Evolutionary conservation across 2,113 vertebrate genomes (phyloP).

Genomic region (Thymallus thymallus): DNA sequence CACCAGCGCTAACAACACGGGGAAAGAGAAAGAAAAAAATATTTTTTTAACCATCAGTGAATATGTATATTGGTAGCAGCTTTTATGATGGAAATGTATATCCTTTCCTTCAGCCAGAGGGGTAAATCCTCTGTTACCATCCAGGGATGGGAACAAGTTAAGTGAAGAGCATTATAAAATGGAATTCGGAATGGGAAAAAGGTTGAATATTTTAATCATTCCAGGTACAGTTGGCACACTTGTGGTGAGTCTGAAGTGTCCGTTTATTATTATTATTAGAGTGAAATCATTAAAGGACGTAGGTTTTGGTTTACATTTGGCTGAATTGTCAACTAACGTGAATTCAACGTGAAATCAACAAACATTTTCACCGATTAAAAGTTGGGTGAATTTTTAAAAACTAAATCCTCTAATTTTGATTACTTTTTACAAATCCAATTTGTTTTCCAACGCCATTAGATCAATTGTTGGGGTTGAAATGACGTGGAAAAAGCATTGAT

Average conservation of each 20-base stretch:
- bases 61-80: constrained; percentile 18
- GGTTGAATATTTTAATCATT: constrained; percentile 42
- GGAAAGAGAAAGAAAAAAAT: background rate
- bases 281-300: constrained; percentile 22
- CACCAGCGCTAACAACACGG: background rate
- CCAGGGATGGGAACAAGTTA: constrained; percentile 17
- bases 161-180: constrained; percentile 18
- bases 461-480: too few relatives aligned
- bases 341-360: too few relatives aligned
- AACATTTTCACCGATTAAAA: too few relatives aligned
- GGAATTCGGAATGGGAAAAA: background rate
- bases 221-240: background rate
- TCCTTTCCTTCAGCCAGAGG: constrained; percentile 9
- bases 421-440: too few relatives aligned
- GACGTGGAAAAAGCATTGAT: too few relatives aligned
- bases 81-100: constrained; percentile 35
- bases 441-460: too few relatives aligned
- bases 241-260: constrained; percentile 4
- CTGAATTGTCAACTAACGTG: too few relatives aligned
- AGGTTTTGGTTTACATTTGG: background rate
- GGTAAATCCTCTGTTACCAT: background rate
- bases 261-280: constrained; percentile 32
- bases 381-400: too few relatives aligned
- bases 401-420: too few relatives aligned
- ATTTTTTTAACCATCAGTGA: constrained; percentile 16